A percentile compares a stretch with the other conserved stretches of the same genome.
Evolutionary conservation across 1,140 invertebrate genomes (phyloP).

Genomic region (Drosophila kepulauana): DNA sequence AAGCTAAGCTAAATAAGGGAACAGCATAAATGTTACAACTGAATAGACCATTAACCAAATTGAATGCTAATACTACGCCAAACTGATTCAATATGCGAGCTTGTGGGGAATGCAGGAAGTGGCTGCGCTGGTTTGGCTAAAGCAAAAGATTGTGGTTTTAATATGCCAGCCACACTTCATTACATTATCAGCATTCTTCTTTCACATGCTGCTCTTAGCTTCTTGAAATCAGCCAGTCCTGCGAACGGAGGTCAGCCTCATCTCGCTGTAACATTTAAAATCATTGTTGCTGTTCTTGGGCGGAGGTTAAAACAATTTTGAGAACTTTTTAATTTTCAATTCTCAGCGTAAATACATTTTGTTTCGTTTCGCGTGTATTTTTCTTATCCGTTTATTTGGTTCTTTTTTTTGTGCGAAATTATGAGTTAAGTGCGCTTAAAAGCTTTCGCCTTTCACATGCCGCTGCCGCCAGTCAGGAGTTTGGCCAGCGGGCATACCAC

Average conservation of each 20-base stretch:
- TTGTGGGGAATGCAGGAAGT: background rate
- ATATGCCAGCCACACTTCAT: conserved; percentile 42
- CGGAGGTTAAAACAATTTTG: conserved; percentile 44
- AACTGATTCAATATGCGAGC: conserved; percentile 15
- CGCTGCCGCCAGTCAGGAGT: conserved; percentile 1
- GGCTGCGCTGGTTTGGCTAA: background rate
- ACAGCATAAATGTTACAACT: background rate
- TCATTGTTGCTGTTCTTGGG: background rate
- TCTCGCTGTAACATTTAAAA: background rate
- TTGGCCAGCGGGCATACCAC: conserved; percentile 1
- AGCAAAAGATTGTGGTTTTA: conserved; percentile 28
- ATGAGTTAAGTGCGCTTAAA: conserved; percentile 83
- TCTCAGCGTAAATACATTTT: conserved; percentile 56
- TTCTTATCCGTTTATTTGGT: background rate
- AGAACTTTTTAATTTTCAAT: conserved; percentile 81
- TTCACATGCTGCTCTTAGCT: conserved; percentile 9
- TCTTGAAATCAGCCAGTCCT: conserved; percentile 1
- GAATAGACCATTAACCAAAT: conserved; percentile 36
- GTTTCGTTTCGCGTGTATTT: conserved; percentile 8
- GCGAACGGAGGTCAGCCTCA: conserved; percentile 23
- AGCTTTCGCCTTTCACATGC: conserved; percentile 69
- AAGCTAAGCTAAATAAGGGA: background rate
- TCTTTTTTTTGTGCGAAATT: conserved; percentile 47
- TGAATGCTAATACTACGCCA: conserved; percentile 15
- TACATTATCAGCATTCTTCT: conserved; percentile 32